A percentile compares a stretch with the other conserved stretches of the same genome.
Evolutionary conservation across 2,888 invertebrate species (phyloP).

Genomic region (Tetranychus truncatus): DNA sequence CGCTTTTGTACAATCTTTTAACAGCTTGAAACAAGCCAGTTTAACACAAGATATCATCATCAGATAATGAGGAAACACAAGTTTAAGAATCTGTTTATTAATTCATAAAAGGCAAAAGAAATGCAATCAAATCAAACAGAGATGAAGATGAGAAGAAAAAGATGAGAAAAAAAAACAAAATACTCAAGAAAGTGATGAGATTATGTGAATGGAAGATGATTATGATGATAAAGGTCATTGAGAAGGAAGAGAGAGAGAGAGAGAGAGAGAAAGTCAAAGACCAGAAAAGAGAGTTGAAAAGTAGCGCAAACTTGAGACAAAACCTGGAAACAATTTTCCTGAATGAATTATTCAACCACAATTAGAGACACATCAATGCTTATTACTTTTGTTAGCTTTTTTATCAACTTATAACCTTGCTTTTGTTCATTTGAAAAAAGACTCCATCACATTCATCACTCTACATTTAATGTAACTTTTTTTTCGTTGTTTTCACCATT

Average conservation of each 20-base stretch:
- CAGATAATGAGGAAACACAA: background rate
- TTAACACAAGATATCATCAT: background rate
- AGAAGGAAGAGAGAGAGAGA: no score
- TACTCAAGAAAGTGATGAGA: no score
- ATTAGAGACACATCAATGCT: background rate
- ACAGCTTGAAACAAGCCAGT: background rate
- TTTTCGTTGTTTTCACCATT: no score
- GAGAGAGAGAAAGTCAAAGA: background rate
- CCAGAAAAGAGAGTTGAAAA: background rate
- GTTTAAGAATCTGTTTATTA: background rate
- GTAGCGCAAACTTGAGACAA: no score
- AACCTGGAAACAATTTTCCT: background rate
- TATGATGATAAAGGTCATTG: background rate
- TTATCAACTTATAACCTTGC: background rate
- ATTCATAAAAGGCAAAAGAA: background rate
- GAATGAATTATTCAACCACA: conserved; percentile 1
- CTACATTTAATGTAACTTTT: background rate
- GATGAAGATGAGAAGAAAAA: background rate
- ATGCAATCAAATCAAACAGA: background rate
- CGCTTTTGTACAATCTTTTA: background rate
- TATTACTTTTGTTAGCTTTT: background rate
- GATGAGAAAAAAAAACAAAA: no score
- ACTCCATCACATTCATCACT: background rate
- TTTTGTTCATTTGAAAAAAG: background rate
- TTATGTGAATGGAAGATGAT: background rate